Evolutionary conservation across 2,113 vertebrate species (phyloP).

Genomic region (Prionailurus bengalensis): DNA sequence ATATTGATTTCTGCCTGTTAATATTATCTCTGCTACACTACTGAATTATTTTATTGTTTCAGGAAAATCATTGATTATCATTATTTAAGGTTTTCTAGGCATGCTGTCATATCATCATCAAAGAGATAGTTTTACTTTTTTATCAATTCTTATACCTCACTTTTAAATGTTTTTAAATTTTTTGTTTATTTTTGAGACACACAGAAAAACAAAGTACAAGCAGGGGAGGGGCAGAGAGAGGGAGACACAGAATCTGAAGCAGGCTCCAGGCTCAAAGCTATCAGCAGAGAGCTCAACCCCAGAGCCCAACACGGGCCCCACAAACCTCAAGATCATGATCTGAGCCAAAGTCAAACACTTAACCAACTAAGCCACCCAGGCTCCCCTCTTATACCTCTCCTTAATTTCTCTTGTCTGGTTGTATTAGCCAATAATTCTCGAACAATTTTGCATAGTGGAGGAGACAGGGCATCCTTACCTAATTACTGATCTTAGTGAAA

Average conservation of each 20-base stretch:
- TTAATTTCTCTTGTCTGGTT: not conserved
- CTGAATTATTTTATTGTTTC: not conserved
- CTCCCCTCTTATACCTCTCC: not conserved
- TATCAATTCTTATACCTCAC: not conserved
- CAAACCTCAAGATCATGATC: too few relatives aligned
- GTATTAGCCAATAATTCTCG: not conserved
- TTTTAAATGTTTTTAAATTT: too few relatives aligned
- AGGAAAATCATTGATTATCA: not conserved
- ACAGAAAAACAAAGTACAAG: too few relatives aligned
- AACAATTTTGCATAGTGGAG: not conserved
- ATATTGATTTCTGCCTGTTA: not conserved
- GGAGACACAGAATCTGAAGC: too few relatives aligned
- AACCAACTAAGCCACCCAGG: too few relatives aligned
- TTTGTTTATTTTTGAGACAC: too few relatives aligned
- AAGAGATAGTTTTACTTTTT: not conserved
- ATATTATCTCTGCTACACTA: not conserved
- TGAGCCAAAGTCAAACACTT: too few relatives aligned
- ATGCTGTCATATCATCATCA: not conserved
- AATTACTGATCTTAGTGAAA: not conserved
- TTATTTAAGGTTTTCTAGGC: not conserved
- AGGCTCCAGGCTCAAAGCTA: too few relatives aligned
- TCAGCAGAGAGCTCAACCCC: too few relatives aligned
- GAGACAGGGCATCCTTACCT: not conserved
- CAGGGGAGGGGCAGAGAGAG: too few relatives aligned
- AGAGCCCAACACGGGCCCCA: too few relatives aligned